Percentiles rank a stretch among this genome's conserved stretches.
Conservation (phyloP, 2,888 invertebrate species). For the Phaonia tiefii region DNA sequence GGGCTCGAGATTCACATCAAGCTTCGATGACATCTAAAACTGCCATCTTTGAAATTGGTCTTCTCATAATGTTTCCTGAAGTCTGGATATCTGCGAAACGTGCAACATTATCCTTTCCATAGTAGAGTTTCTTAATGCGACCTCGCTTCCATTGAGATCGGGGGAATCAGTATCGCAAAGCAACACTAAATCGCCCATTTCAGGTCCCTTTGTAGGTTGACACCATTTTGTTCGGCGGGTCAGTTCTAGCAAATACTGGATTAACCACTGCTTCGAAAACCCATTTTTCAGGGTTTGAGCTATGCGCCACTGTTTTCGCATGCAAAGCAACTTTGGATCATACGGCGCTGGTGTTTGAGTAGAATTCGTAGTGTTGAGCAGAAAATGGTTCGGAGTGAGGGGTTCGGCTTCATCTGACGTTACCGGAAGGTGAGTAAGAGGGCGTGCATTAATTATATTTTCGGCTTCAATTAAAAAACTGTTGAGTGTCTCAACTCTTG, state of each 20-base stretch:
- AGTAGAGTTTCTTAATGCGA: not conserved
- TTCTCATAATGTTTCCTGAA: not conserved
- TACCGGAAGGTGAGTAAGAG: too few relatives aligned
- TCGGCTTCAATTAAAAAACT: too few relatives aligned
- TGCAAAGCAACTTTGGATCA: too few relatives aligned
- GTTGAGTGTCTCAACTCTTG: too few relatives aligned
- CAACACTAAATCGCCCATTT: slow-evolving; percentile 37
- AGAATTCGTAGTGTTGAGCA: too few relatives aligned
- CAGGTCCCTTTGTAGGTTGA: slow-evolving; percentile 28
- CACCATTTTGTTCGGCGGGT: slow-evolving; percentile 34
- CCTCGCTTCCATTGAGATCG: slow-evolving; percentile 19
- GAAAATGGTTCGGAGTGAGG: too few relatives aligned
- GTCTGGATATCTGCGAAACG: slow-evolving; percentile 17
- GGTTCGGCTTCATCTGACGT: too few relatives aligned
- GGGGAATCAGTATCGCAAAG: not conserved
- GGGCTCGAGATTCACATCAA: not conserved
- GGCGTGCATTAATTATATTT: too few relatives aligned
- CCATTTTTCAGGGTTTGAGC: not conserved
- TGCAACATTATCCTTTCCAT: too few relatives aligned
- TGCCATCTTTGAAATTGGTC: slow-evolving; percentile 14
- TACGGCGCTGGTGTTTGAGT: too few relatives aligned
- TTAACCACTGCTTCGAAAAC: slow-evolving; percentile 19
- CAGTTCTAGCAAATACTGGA: slow-evolving; percentile 26
- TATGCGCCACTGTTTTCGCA: slow-evolving; percentile 31
- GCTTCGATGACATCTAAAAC: not conserved